Evolutionary conservation across 1,140 invertebrate genomes (phyloP).

Genomic region (Zaprionus lachaisei): DNA sequence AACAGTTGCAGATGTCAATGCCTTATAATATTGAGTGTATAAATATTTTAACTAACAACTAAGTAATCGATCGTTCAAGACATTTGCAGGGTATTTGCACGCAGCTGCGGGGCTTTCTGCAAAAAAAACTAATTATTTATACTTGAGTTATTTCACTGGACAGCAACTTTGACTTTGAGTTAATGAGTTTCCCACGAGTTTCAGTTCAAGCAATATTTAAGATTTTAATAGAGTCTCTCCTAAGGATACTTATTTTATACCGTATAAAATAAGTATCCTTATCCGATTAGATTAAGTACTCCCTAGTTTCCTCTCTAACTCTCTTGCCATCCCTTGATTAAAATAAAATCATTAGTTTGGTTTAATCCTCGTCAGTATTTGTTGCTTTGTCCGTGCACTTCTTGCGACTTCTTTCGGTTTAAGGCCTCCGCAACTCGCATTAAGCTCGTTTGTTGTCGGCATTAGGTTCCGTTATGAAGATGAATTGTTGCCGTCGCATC

Average conservation of each 20-base stretch:
- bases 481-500: constrained; percentile 38
- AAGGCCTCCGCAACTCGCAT: constrained; percentile 37
- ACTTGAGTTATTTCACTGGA: neutral
- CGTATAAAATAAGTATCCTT: neutral
- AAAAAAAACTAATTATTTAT: constrained; percentile 11
- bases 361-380: constrained; percentile 19
- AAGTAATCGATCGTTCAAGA: neutral
- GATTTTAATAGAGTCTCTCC: neutral
- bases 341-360: constrained; percentile 15
- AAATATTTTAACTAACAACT: neutral
- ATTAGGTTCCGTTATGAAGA: constrained; percentile 57
- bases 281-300: neutral
- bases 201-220: neutral
- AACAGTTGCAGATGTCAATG: no score
- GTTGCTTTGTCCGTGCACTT: neutral
- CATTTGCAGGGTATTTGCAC: neutral
- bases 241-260: no score
- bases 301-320: neutral
- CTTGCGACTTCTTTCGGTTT: constrained; percentile 9
- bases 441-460: constrained; percentile 47
- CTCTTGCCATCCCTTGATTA: neutral
- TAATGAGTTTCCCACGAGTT: constrained; percentile 1
- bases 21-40: no score
- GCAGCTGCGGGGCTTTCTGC: neutral
- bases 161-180: neutral